phyloP scores from a whole-genome alignment of 2,113 vertebrate genomes.

The Tyrannus savana region DNA sequence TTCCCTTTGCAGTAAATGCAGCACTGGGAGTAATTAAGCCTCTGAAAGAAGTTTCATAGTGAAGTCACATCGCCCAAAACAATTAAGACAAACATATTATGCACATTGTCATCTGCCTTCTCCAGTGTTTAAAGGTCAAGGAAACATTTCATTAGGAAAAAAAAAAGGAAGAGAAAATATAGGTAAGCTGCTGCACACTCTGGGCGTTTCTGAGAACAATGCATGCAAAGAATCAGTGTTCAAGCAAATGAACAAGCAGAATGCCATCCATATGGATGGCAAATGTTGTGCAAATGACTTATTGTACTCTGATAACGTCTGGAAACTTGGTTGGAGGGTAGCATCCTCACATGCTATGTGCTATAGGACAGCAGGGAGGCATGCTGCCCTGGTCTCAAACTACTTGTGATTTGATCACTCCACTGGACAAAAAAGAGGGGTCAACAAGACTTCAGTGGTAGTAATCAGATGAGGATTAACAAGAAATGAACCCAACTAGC shows the following conservation, averaged over 20 bases:
- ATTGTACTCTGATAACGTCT: background rate
- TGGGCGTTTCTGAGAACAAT: background rate
- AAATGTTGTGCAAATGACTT: background rate
- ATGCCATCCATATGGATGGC: background rate
- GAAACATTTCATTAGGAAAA: constrained; percentile 44
- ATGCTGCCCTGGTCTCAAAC: background rate
- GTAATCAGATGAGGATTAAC: background rate
- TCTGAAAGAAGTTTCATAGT: constrained; percentile 53
- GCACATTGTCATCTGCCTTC: constrained; percentile 55
- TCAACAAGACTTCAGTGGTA: background rate
- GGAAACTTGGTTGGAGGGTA: background rate
- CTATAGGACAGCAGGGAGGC: fast-evolving
- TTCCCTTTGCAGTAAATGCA: constrained; percentile 23
- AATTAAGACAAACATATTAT: constrained; percentile 70
- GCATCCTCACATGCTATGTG: background rate
- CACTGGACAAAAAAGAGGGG: background rate
- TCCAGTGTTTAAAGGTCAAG: constrained; percentile 70
- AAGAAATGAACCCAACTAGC: background rate
- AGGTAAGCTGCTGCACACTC: background rate
- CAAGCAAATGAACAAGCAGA: background rate
- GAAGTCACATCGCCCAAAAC: constrained; percentile 63
- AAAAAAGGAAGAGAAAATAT: background rate
- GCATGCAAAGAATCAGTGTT: background rate
- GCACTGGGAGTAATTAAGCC: constrained; percentile 69
- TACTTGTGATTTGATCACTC: background rate